Evolutionary conservation across 2,797 vertebrate genomes (phyloP), one percentile per base, ranked within the genome.

Genomic region (Lutjanus argentimaculatus): DNA sequence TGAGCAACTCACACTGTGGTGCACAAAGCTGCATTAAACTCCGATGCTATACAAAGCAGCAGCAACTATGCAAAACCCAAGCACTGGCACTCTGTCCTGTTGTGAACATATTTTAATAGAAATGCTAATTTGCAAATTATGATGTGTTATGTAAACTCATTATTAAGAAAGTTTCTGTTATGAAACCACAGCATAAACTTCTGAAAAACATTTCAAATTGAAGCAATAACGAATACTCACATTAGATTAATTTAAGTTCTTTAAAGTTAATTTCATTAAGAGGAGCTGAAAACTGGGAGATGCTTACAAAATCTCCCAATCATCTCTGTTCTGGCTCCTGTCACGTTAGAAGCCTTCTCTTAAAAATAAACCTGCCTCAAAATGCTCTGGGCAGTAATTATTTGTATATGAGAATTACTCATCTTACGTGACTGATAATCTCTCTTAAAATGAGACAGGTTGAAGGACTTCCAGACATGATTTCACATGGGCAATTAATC

Each of bases 111-210:
- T 45, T 40, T 69, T 49, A 66, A 61, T 8, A 48, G 48, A 7
- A 70, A 68, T 75, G 43, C 49, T 70, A 15, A 70, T 74, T 68
- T 63, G 7, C 53, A 83, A 13, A 8, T 36, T 42, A 19, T 62
- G 58, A 36, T 58, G 55, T 36, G 45, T 72, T 68, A 59, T n/a
- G 21, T 79, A 56, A 75, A 68, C 30, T 61, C 36, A 17, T 45
- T 52, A 12, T n/a, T 21, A 57, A 62, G 19, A 62, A 55, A 17
- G 21, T 40, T 48, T 71, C 0, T 1, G 13, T 70, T 66, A 65
- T 65, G 64, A 73, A 46, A 67, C 40, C 13, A 19, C 9, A 43
- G 56, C 52, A 63, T 17, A 66, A 62, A 11, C 25, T 17, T 25
- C 25, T 49, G 12, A 55, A 53, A 48, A 49, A 61, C 10, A 5